phyloP scores from a whole-genome alignment of 1,140 invertebrate species.

The Penaeus vannamei region DNA sequence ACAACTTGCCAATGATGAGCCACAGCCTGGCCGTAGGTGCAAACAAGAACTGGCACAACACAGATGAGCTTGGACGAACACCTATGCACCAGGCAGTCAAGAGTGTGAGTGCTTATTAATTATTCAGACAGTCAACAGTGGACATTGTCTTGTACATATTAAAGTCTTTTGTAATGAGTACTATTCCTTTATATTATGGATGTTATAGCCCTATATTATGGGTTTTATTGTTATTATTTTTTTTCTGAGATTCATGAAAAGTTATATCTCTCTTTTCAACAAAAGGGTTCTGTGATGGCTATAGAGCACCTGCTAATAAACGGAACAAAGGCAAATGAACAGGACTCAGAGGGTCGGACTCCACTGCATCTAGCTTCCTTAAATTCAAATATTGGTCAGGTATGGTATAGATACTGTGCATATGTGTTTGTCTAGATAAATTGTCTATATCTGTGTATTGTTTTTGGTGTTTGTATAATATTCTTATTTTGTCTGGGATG shows the following conservation, averaged over 20 bases:
- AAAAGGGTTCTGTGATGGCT: slow-evolving; percentile 51
- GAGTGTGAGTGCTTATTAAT: slow-evolving; percentile 33
- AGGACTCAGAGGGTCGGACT: slow-evolving; percentile 40
- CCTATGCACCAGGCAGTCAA: slow-evolving; percentile 53
- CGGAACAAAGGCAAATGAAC: slow-evolving; percentile 45
- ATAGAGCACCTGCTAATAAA: slow-evolving; percentile 52
- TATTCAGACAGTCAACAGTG: neutral
- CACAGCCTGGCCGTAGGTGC: slow-evolving; percentile 48
- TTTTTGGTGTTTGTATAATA: too few species aligned
- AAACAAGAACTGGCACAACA: slow-evolving; percentile 59
- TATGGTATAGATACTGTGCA: slow-evolving; percentile 2
- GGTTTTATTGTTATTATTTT: too few species aligned
- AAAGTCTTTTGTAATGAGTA: neutral
- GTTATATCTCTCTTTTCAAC: neutral
- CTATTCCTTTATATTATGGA: too few species aligned
- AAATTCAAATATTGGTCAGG: slow-evolving; percentile 59
- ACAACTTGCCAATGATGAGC: slow-evolving; percentile 56
- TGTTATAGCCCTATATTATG: too few species aligned
- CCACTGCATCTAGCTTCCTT: slow-evolving; percentile 49
- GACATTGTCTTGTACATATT: neutral
- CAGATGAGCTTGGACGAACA: slow-evolving; percentile 38
- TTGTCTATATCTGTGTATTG: too few species aligned
- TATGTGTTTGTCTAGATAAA: too few species aligned
- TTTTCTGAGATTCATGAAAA: neutral
- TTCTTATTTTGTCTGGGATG: too few species aligned